These are phyloP conservation scores for Drosophila guanche DNA, from an alignment of 1,140 invertebrate genomes.

Conservation along the genomic window DNA sequence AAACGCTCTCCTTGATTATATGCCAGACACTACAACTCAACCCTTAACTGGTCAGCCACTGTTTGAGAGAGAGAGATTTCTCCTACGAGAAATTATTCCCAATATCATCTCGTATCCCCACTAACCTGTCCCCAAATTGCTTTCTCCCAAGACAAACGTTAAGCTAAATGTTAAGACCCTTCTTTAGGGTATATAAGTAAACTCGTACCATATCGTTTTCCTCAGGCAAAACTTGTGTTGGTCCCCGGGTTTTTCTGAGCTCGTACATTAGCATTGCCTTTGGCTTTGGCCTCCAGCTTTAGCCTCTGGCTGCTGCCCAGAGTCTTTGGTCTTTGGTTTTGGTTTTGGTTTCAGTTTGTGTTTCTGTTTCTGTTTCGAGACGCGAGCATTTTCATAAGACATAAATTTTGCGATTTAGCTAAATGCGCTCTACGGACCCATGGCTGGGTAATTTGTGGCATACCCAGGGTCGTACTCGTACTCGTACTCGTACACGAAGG, in stretches of 20 bases:
- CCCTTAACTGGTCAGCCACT: too few relatives aligned
- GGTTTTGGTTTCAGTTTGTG: constrained; percentile 11
- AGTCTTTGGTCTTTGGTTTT: constrained; percentile 20
- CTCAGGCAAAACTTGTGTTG: too few relatives aligned
- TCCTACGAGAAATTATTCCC: too few relatives aligned
- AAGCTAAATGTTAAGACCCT: constrained; percentile 18
- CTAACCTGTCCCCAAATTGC: too few relatives aligned
- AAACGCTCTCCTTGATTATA: background rate
- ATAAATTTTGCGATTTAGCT: constrained; percentile 79
- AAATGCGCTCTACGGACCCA: constrained; percentile 71
- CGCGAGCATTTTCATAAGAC: constrained; percentile 74
- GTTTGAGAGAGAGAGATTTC: too few relatives aligned
- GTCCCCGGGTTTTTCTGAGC: background rate
- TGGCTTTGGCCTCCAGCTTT: constrained; percentile 51
- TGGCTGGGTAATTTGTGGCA: constrained; percentile 75
- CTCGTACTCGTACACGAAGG: too few relatives aligned
- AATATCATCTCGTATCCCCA: too few relatives aligned
- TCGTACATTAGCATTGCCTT: constrained; percentile 53
- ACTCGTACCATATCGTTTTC: too few relatives aligned
- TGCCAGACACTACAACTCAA: too few relatives aligned
- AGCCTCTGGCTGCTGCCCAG: background rate
- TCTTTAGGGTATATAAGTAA: background rate
- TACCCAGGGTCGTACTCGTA: constrained; percentile 10
- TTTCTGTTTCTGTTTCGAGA: constrained; percentile 11
- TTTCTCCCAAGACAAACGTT: too few relatives aligned